Percentiles rank a stretch among this genome's conserved stretches.
Evolutionary conservation across 2,888 invertebrate species (phyloP).

Genomic region (Choreutis nemorana): DNA sequence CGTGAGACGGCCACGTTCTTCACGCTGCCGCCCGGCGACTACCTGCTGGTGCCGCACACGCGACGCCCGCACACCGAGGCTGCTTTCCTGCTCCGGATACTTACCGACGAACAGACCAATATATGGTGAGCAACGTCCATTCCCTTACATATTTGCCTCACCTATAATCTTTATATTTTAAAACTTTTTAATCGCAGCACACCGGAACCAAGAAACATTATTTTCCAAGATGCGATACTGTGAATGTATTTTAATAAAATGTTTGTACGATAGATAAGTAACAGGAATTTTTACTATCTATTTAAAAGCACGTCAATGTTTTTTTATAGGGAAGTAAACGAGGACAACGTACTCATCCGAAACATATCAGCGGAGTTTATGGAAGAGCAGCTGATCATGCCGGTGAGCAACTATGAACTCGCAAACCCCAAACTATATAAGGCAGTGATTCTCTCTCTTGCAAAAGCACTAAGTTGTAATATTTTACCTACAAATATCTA

Average conservation of each 20-base stretch:
- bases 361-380: constrained; percentile 68
- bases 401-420: constrained; percentile 36
- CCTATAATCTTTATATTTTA: too few species aligned
- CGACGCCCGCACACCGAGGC: constrained; percentile 73
- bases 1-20: constrained; percentile 78
- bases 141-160: not conserved
- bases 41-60: constrained; percentile 77
- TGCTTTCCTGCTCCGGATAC: constrained; percentile 74
- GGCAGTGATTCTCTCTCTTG: too few species aligned
- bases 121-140: constrained; percentile 63
- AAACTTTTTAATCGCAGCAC: too few species aligned
- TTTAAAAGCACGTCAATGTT: too few species aligned
- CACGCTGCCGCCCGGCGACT: constrained; percentile 77
- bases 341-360: constrained; percentile 75
- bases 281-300: too few species aligned
- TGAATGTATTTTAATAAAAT: too few species aligned
- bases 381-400: constrained; percentile 59
- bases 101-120: constrained; percentile 76
- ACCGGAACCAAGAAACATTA: too few species aligned
- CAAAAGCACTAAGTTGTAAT: too few species aligned
- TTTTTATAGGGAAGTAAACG: constrained; percentile 74
- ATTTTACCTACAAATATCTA: too few species aligned
- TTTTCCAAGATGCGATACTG: too few species aligned
- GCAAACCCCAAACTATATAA: not conserved
- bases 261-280: too few species aligned